Percentiles rank a stretch among this genome's conserved stretches.
Evolutionary conservation across 2,888 invertebrate species (phyloP).

Genomic region (Ormia ochracea): DNA sequence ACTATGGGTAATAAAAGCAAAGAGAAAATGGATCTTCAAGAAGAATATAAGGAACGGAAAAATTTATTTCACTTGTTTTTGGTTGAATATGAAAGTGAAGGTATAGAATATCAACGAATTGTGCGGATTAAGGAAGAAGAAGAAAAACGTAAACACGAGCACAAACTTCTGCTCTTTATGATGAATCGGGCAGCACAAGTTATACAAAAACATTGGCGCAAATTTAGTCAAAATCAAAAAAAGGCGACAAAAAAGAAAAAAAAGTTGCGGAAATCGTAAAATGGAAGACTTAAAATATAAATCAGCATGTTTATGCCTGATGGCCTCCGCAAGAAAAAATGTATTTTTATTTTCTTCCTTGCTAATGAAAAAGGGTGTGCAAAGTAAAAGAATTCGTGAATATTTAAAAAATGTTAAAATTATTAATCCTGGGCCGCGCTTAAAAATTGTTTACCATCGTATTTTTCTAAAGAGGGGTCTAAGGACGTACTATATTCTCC

Average conservation of each 20-base stretch:
- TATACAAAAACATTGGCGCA: slow-evolving; percentile 72
- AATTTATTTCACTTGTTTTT: slow-evolving; percentile 68
- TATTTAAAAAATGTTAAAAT: too few species aligned
- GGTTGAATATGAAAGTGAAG: slow-evolving; percentile 66
- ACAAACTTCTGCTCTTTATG: slow-evolving; percentile 70
- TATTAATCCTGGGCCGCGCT: too few species aligned
- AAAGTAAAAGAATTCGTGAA: too few species aligned
- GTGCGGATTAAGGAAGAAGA: slow-evolving; percentile 68
- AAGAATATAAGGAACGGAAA: slow-evolving; percentile 65
- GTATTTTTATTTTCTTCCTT: too few species aligned
- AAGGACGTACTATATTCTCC: too few species aligned
- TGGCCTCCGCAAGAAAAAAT: too few species aligned
- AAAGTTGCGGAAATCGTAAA: slow-evolving; percentile 63
- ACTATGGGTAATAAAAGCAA: slow-evolving; percentile 71
- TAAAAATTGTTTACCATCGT: too few species aligned
- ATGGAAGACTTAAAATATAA: slow-evolving; percentile 33
- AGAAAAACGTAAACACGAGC: slow-evolving; percentile 70
- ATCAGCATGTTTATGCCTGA: not conserved
- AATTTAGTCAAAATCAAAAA: slow-evolving; percentile 66
- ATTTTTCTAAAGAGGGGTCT: too few species aligned
- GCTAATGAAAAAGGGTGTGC: too few species aligned
- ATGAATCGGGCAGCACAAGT: slow-evolving; percentile 72
- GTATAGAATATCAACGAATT: slow-evolving; percentile 69
- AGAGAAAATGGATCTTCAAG: slow-evolving; percentile 68
- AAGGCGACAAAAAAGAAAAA: slow-evolving; percentile 65